A percentile compares a stretch with the other conserved stretches of the same genome.
Evolutionary conservation across 1,140 invertebrate genomes (phyloP).

Genomic region (Drosophila leontia): DNA sequence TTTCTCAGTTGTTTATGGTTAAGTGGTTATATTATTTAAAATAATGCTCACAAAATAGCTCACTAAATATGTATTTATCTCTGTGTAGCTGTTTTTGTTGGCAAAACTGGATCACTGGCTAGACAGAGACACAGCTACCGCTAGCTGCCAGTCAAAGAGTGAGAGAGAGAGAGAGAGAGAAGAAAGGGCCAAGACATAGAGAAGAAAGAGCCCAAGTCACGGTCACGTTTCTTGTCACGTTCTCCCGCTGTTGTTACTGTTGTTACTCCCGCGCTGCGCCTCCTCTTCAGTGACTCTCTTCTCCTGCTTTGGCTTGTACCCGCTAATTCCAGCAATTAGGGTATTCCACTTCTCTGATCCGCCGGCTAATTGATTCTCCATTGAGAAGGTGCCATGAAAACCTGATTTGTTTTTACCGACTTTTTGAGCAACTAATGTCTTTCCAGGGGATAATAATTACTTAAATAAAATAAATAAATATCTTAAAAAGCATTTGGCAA

Average conservation of each 20-base stretch:
- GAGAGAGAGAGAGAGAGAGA: neutral
- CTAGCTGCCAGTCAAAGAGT: neutral
- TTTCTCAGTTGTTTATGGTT: neutral
- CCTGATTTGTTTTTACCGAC: neutral
- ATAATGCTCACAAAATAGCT: neutral
- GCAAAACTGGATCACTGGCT: conserved; percentile 46
- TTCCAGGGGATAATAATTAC: neutral
- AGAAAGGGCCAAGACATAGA: neutral
- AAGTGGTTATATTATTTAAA: neutral
- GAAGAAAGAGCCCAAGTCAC: conserved; percentile 59
- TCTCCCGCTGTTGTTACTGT: conserved; percentile 40
- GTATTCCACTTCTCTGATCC: conserved; percentile 22
- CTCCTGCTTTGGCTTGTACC: conserved; percentile 14
- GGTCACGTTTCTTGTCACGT: conserved; percentile 81
- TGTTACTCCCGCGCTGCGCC: conserved; percentile 16
- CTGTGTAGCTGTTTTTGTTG: conserved; percentile 21
- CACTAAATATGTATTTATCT: neutral
- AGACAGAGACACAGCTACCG: conserved; percentile 11
- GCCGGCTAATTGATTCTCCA: conserved; percentile 37
- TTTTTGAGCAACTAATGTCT: neutral
- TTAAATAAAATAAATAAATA: neutral
- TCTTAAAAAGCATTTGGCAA: neutral
- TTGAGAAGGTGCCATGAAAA: conserved; percentile 11
- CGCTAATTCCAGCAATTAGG: conserved; percentile 16
- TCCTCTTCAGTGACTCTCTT: conserved; percentile 15